Base-by-base conservation (phyloP, 2,888 invertebrate genomes). In the Cheilosia variabilis region DNA sequence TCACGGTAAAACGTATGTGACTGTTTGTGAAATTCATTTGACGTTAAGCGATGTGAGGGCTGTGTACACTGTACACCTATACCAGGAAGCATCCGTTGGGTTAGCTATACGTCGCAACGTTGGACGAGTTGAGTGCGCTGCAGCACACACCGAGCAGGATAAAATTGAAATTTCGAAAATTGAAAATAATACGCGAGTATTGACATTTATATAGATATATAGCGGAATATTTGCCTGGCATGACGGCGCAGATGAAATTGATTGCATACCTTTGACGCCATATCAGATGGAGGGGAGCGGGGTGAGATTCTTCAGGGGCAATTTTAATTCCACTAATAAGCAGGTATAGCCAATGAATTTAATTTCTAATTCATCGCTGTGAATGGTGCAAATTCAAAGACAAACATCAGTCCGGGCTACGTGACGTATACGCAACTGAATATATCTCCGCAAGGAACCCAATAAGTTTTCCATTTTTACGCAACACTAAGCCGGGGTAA, bases 141-240 rank as follows among this genome's bases (percentile, higher is more conserved):
- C 60, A 24, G 24, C 24, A 50, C 4, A 50, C 50, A 50, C 13
- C 50, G 22, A 50, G 52, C 24, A 52, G 52, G 47, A 77, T 41
- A 27, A 72, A 83, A 86, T 81, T 81, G 81, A 13, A 86, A 77
- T 86, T 68, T 81, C 62, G 60, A 43, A 77, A 81, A 86, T 86
- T 86, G 86, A 72, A 86, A 86, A 86, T 72, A 80, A 73, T 80
- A 65, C 68, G 65, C 50, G 57, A 65, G 68, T 76, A 86, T 86
- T 80, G 81, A 81, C 76, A 77, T 80, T 80, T 76, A 76, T 72
- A 68, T 62, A 9, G 31, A 31, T 31, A 31, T 31, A 31, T 31
- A 31, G 31, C 0, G 37, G 69, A 55, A 53, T 45, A 52, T 53
- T 77, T 45, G 15, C 47, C 15, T 41, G 71, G 43, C 52, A 13